A percentile compares a stretch with the other conserved stretches of the same genome.
These are phyloP conservation scores for Mylabris phalerata DNA, from an alignment of 1,140 invertebrate genomes.

Conservation along the genomic window DNA sequence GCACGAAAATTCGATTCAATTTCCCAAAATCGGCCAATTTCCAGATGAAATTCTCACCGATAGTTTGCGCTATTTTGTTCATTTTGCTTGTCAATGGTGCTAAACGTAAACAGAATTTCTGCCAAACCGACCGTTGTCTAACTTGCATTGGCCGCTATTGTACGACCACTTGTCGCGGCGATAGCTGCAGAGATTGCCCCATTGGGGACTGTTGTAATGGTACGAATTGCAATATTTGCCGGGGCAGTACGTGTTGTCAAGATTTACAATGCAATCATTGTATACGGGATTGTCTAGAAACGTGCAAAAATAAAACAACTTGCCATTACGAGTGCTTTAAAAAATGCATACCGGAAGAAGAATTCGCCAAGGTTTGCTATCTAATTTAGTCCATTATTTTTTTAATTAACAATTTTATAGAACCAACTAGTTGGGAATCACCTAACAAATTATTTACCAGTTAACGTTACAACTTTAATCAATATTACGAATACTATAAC, in stretches of 20 bases:
- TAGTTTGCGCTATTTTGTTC: background rate
- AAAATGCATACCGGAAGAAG: background rate
- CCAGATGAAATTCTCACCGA: conserved; percentile 2
- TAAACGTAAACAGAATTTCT: conserved; percentile 2
- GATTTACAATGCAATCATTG: conserved; percentile 2
- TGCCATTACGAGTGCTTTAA: conserved; percentile 11
- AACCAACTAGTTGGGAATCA: background rate
- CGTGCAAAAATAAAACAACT: background rate
- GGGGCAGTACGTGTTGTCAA: conserved; percentile 4
- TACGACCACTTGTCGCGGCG: conserved; percentile 5
- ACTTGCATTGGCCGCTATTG: conserved; percentile 9
- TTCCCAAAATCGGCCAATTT: background rate
- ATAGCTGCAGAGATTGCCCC: conserved; percentile 1
- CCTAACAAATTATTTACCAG: conserved; percentile 1
- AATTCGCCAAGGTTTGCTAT: no score
- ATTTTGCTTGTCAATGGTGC: background rate
- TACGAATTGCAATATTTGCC: conserved; percentile 5
- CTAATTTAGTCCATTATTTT: background rate
- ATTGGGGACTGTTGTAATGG: conserved; percentile 8
- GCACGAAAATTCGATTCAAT: background rate
- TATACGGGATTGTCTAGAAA: background rate
- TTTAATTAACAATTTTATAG: background rate
- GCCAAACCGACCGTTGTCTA: conserved; percentile 4
- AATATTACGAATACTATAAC: conserved; percentile 5
- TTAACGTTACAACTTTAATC: conserved; percentile 6